Percentiles rank a stretch among this genome's conserved stretches.
Evolutionary conservation across 2,888 invertebrate genomes (phyloP).

Genomic region (Pristionchus japonicus): DNA sequence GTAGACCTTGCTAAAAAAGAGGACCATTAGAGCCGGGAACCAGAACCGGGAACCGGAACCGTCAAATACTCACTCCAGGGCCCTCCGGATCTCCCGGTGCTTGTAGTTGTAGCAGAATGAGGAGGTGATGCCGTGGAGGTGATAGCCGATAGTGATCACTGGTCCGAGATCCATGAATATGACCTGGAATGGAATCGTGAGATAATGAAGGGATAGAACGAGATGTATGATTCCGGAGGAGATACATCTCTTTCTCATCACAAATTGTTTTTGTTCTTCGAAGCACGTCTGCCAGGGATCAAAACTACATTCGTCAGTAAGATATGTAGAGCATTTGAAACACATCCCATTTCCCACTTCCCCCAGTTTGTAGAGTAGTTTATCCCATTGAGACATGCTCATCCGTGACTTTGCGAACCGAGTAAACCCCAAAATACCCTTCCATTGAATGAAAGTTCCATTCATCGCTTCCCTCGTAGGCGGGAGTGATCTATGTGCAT

Average conservation of each 20-base stretch:
- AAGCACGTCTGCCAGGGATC: too few relatives aligned
- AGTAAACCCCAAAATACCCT: neutral
- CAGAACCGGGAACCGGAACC: neutral
- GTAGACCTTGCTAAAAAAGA: constrained; percentile 28
- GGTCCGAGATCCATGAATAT: constrained; percentile 64
- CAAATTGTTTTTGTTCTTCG: too few relatives aligned
- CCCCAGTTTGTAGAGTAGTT: too few relatives aligned
- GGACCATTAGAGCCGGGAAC: neutral
- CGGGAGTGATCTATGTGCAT: neutral
- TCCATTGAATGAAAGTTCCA: neutral
- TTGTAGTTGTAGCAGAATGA: constrained; percentile 63
- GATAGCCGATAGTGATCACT: constrained; percentile 62
- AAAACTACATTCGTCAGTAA: neutral
- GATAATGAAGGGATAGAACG: too few relatives aligned
- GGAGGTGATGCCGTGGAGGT: constrained; percentile 58
- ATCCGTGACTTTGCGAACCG: neutral
- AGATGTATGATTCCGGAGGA: too few relatives aligned
- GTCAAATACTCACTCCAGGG: constrained; percentile 53
- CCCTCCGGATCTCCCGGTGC: constrained; percentile 57
- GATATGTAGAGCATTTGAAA: neutral
- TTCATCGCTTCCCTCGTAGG: too few relatives aligned
- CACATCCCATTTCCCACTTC: neutral
- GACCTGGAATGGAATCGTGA: constrained; percentile 45
- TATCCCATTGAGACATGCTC: neutral
- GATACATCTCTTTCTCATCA: too few relatives aligned